Percentiles rank a stretch among this genome's conserved stretches.
Conservation (phyloP, 1,140 invertebrate genomes). For the Charaxes varanes region DNA sequence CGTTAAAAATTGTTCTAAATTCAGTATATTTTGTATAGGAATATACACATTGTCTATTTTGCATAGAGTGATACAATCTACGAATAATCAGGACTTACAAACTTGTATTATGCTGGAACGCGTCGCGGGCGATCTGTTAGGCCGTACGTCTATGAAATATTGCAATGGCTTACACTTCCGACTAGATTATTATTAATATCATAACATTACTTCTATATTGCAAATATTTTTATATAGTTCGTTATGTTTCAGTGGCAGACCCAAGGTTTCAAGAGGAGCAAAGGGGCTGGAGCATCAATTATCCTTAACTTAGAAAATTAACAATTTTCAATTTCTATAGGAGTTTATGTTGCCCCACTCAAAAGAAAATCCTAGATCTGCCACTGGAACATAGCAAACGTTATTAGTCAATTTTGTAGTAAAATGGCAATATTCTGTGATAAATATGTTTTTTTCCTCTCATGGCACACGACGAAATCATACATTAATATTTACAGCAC, state of each 20-base stretch:
- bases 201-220: constrained; percentile 57
- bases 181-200: constrained; percentile 64
- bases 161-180: constrained; percentile 67
- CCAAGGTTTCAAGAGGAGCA: too few species aligned
- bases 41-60: constrained; percentile 50
- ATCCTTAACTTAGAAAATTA: too few species aligned
- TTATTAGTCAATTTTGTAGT: too few species aligned
- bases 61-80: constrained; percentile 35
- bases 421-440: too few species aligned
- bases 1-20: constrained; percentile 9
- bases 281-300: too few species aligned
- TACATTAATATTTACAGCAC: too few species aligned
- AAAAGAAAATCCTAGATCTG: too few species aligned
- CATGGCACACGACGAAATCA: too few species aligned
- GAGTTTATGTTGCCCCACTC: too few species aligned
- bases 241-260: background rate
- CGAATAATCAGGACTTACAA: constrained; percentile 23
- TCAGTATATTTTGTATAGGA: constrained; percentile 21
- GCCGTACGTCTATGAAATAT: constrained; percentile 48
- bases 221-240: constrained; percentile 13
- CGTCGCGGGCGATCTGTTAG: constrained; percentile 26
- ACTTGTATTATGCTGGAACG: constrained; percentile 27
- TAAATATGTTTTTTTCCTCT: too few species aligned
- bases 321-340: too few species aligned
- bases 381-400: too few species aligned